A percentile compares a stretch with the other conserved stretches of the same genome.
Evolutionary conservation across 2,113 vertebrate species (phyloP).

Genomic region (Camelus bactrianus): DNA sequence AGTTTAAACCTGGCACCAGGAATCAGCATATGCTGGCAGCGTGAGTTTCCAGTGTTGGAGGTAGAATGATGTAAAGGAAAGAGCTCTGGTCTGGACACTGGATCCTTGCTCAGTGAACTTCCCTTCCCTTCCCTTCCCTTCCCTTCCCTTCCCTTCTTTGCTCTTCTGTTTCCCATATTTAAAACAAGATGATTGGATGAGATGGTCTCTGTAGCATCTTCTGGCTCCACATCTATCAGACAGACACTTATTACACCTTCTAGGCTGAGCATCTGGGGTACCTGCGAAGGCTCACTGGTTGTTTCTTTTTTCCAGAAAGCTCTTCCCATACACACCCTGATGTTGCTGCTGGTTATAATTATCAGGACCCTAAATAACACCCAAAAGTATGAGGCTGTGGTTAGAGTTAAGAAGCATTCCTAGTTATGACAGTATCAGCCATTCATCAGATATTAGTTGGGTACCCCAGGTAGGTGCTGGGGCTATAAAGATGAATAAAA

Average conservation of each 20-base stretch:
- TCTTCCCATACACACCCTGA: background rate
- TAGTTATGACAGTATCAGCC: background rate
- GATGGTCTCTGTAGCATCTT: background rate
- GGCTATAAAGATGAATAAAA: background rate
- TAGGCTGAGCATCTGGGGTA: background rate
- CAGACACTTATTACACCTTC: too few relatives aligned
- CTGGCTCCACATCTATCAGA: background rate
- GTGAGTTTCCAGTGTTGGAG: background rate
- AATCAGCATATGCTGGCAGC: background rate
- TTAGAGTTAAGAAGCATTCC: background rate
- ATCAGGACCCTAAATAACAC: background rate
- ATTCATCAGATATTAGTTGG: background rate
- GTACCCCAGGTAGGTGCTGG: background rate
- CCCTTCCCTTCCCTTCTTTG: background rate
- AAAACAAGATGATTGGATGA: background rate
- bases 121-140: too few relatives aligned
- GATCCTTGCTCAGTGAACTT: background rate
- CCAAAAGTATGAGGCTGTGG: background rate
- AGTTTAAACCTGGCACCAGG: background rate
- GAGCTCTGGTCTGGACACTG: background rate
- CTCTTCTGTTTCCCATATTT: background rate
- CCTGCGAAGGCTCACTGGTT: background rate
- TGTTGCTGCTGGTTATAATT: background rate
- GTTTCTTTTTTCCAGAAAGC: conserved; percentile 3
- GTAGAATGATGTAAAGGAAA: background rate